These are phyloP conservation scores for Diarsia mendica DNA, from an alignment of 2,888 invertebrate species.

Conservation along the genomic window DNA sequence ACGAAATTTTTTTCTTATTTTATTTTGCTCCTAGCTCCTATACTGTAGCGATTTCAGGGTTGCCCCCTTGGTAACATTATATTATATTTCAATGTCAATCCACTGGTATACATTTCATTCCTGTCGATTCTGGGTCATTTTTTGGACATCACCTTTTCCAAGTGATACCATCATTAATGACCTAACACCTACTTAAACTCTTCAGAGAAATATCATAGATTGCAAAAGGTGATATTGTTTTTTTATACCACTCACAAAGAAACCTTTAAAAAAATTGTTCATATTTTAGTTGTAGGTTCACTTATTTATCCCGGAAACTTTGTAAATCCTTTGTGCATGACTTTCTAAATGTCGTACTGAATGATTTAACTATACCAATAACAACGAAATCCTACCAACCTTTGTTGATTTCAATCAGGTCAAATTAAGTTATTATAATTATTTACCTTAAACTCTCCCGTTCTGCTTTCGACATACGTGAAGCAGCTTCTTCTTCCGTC, in stretches of 20 bases:
- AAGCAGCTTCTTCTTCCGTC: conserved; percentile 81
- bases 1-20: too few relatives aligned
- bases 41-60: too few relatives aligned
- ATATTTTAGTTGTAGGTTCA: neutral
- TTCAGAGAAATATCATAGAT: conserved; percentile 1
- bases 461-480: conserved; percentile 91
- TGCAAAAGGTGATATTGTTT: neutral
- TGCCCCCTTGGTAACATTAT: too few relatives aligned
- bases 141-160: too few relatives aligned
- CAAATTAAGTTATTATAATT: neutral
- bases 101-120: too few relatives aligned
- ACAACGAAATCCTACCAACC: conserved; percentile 3
- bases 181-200: neutral
- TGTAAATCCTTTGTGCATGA: neutral
- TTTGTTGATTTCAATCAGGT: conserved; percentile 10
- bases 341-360: conserved; percentile 11
- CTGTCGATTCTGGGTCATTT: too few relatives aligned
- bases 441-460: conserved; percentile 91
- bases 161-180: neutral
- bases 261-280: neutral
- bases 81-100: too few relatives aligned
- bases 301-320: neutral
- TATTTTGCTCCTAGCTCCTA: too few relatives aligned
- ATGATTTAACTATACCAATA: neutral
- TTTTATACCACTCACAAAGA: neutral